Evolutionary conservation across 1,140 invertebrate species (phyloP).

Genomic region (Drosophila lacertosa): DNA sequence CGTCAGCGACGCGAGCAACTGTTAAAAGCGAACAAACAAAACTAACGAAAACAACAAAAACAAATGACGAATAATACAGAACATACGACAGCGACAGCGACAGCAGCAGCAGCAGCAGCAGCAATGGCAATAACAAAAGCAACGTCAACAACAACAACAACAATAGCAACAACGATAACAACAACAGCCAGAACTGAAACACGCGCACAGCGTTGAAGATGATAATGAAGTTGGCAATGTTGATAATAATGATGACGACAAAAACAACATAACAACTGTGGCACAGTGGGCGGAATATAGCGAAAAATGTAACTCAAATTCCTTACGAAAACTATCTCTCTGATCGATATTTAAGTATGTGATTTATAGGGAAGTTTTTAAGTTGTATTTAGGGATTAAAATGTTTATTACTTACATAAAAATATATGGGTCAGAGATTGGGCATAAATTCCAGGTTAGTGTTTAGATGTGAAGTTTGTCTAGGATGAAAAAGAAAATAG

Average conservation of each 20-base stretch:
- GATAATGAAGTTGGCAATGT: slow-evolving; percentile 72
- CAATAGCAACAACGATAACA: slow-evolving; percentile 20
- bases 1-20: slow-evolving; percentile 49
- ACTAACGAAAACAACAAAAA: slow-evolving; percentile 55
- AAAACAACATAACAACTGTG: slow-evolving; percentile 69
- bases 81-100: slow-evolving; percentile 43
- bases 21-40: slow-evolving; percentile 56
- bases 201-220: slow-evolving; percentile 64
- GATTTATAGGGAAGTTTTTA: no score
- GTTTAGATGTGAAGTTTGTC: no score
- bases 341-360: background rate
- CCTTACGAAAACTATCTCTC: background rate
- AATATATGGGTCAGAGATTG: no score
- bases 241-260: slow-evolving; percentile 72
- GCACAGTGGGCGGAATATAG: slow-evolving; percentile 46
- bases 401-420: no score
- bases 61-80: slow-evolving; percentile 53
- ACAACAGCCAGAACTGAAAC: slow-evolving; percentile 54
- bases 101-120: slow-evolving; percentile 13
- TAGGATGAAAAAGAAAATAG: no score
- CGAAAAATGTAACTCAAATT: background rate
- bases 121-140: slow-evolving; percentile 22
- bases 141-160: slow-evolving; percentile 25
- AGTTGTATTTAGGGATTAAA: no score
- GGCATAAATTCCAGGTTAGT: no score